These are phyloP conservation scores for Passer domesticus DNA, from an alignment of 2,113 vertebrate species.

Conservation along the genomic window DNA sequence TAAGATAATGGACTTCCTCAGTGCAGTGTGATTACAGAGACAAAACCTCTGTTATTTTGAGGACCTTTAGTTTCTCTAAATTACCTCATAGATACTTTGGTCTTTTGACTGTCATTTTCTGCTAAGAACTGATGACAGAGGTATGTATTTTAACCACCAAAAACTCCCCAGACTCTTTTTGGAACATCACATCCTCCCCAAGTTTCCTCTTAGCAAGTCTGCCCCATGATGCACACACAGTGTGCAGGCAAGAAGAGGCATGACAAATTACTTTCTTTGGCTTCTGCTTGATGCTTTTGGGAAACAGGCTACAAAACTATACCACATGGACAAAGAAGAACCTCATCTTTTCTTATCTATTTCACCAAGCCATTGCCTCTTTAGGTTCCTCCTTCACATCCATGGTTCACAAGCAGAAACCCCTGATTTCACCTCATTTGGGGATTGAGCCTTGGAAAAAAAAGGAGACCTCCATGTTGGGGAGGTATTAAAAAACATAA, in stretches of 20 bases:
- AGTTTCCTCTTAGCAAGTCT: not conserved
- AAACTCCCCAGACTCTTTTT: slow-evolving; percentile 2
- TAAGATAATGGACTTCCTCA: slow-evolving; percentile 50
- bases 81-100: slow-evolving; percentile 31
- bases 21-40: not conserved
- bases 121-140: slow-evolving; percentile 34
- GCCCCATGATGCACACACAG: not conserved
- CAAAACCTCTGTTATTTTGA: slow-evolving; percentile 54
- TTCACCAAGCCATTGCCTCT: not conserved
- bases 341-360: not conserved
- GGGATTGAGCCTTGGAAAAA: not conserved
- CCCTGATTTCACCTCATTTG: accelerated
- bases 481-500: not conserved
- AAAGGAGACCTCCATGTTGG: not conserved
- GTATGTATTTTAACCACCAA: slow-evolving; percentile 30
- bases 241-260: not conserved
- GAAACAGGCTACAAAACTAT: not conserved
- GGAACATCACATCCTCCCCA: not conserved
- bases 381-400: not conserved
- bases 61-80: slow-evolving; percentile 31
- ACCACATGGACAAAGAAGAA: not conserved
- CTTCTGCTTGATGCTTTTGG: not conserved
- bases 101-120: slow-evolving; percentile 38
- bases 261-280: not conserved
- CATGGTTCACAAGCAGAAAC: not conserved